Base-by-base conservation (phyloP, 2,888 invertebrate species). In the Fragum fragum region DNA sequence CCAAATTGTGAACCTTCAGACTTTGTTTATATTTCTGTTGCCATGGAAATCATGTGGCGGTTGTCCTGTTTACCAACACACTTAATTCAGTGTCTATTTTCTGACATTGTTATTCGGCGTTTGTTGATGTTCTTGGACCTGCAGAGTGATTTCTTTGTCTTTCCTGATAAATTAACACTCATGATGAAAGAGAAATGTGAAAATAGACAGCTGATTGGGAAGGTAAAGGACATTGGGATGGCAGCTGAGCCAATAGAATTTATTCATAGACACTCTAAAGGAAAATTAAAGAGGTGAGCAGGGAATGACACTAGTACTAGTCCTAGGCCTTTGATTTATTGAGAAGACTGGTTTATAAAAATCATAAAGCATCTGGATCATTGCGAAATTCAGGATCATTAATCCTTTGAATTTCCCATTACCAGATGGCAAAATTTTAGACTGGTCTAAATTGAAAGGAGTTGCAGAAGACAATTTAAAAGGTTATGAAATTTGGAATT, bases 181-280 rank as follows among this genome's bases (percentile, higher is more conserved):
- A 6, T 42, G 16, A 32, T 86, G 47, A 29, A 53, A 47, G 47
- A 70, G 5, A 53, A 83, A n/a, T 85, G 83, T 80, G 88, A 88
- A 71, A 83, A 85, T 16, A 84, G 86, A 78, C 88, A 87, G 52
- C 69, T 90, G n/a, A 76, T 88, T 73, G 88, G 87, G 21, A 86
- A 83, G 28, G 85, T 89, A 9, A 71, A 80, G 36, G 42, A 32
- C 1, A 71, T 76, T 59, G 55, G 69, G 23, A 81, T 86, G 79
- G 72, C 81, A 26, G 42, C 81, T n/a, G 87, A 85, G n/a, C 63
- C 75, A 1, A 61, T 85, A 21, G 73, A 79, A 9, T 76, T 78
- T 59, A 79, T 89, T 32, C 75, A 84, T 28, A 84, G 69, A 59
- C 76, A 79, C 29, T 75, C 84, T 18, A 72, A 82, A n/a, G 66